A percentile compares a stretch with the other conserved stretches of the same genome.
phyloP scores from a whole-genome alignment of 2,797 vertebrate genomes.

The Coregonus ussuriensis region DNA sequence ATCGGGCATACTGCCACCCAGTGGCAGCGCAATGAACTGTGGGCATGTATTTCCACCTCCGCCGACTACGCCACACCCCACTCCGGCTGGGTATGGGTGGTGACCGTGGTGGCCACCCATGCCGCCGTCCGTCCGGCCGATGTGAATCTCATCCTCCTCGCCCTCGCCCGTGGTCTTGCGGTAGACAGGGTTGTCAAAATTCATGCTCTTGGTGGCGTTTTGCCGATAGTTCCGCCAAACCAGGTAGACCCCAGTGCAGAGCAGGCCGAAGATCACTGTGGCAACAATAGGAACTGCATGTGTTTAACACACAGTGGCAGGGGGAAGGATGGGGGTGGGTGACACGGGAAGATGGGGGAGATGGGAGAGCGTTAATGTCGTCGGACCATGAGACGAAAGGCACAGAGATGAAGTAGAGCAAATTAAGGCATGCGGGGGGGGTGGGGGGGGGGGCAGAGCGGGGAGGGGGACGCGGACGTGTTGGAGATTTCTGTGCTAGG shows the following conservation, averaged over 20 bases:
- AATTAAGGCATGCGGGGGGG: conserved; percentile 50
- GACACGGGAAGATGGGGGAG: conserved; percentile 30
- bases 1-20: conserved; percentile 76
- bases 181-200: conserved; percentile 98
- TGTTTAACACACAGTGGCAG: conserved; percentile 77
- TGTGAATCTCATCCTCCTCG: conserved; percentile 97
- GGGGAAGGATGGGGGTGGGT: conserved; percentile 42
- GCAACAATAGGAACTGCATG: conserved; percentile 81
- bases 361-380: conserved; percentile 63
- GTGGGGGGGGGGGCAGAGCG: conserved; percentile 24
- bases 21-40: conserved; percentile 78
- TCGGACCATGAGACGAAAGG: conserved; percentile 62
- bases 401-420: conserved; percentile 38
- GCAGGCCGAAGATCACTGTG: conserved; percentile 87
- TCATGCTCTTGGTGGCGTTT: conserved; percentile 99
- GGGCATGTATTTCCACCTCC: conserved; percentile 76
- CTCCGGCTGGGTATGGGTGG: conserved; percentile 78
- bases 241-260: conserved; percentile 89
- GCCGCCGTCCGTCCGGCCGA: conserved; percentile 84
- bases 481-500: background rate
- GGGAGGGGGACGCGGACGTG: background rate
- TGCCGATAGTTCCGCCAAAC: conserved; percentile 96
- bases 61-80: conserved; percentile 78
- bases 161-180: conserved; percentile 90
- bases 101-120: conserved; percentile 47